Base-by-base conservation (phyloP, 1,140 invertebrate genomes). In the Solenopsis fugax region DNA sequence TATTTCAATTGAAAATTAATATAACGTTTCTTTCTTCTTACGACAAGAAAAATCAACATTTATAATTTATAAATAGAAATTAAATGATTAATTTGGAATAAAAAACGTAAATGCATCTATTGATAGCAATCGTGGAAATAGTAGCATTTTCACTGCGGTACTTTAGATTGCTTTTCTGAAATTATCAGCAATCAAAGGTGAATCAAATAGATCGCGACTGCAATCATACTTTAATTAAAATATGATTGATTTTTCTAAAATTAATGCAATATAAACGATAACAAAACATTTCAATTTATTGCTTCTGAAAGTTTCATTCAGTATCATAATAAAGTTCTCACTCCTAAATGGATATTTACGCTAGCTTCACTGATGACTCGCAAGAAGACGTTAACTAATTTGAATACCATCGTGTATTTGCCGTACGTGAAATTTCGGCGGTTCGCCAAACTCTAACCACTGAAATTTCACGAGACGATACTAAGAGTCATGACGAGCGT, bases 241-340 rank as follows among this genome's bases (percentile, higher is more conserved):
- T 29, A 29, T 29, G 2, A 29, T 29, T 6, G 45, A 21, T 67
- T 45, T 65, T 65, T 65, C 18, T 65, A 9, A 37, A 67, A 67
- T 21, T 45, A 45, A 45, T 21, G n/a, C 5, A 16, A 18, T 18
- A 37, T 3, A 21, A 69, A 9, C 37, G 24, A 24, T 41, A 24
- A 45, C n/a, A 1, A 69, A 69, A 69, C 16, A 21, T 41, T 65
- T 65, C 37, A 41, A 65, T 65, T 18, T 69, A 69, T 7, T 75
- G n/a, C 29, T 75, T 37, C 0, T 75, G 6, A 56, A 56, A 56
- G 7, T 54, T 34, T 18, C 0, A 73, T 37, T n/a, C 45, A 54
- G 5, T 9, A 37, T 75, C 34, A 16, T 9, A 34, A 16, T n/a
- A 56, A 73, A 13, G 1, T 21, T 54, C 4, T 73, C 50, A 34